Evolutionary conservation across 2,113 vertebrate species (phyloP).

Genomic region (Phylloscopus trochilus): DNA sequence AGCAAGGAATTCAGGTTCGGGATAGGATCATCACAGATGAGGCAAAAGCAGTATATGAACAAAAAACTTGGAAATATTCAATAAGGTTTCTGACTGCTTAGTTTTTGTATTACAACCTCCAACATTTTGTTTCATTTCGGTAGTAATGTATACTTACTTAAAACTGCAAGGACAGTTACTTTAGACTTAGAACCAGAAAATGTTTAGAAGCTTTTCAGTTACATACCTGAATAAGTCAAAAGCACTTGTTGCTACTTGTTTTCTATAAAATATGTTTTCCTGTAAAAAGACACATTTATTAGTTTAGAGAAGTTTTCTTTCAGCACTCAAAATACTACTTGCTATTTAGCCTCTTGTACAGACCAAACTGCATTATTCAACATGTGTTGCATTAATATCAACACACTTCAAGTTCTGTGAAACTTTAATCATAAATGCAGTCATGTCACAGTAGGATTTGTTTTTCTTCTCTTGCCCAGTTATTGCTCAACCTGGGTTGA

Average conservation of each 20-base stretch:
- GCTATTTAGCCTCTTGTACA: background rate
- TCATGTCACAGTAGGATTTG: background rate
- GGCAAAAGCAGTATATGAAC: background rate
- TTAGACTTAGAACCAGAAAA: background rate
- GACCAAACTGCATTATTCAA: background rate
- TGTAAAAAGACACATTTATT: background rate
- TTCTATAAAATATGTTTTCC: background rate
- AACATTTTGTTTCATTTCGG: background rate
- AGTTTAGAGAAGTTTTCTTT: background rate
- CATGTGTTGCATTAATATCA: background rate
- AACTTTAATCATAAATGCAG: background rate
- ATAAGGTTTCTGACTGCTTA: background rate
- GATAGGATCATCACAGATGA: conserved; percentile 74
- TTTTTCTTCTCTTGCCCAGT: background rate
- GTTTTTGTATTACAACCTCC: background rate
- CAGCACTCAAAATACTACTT: background rate
- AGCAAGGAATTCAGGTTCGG: conserved; percentile 75
- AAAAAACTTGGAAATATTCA: background rate
- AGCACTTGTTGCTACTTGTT: background rate
- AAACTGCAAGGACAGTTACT: background rate
- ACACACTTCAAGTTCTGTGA: background rate
- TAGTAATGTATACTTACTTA: background rate
- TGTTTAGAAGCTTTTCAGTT: background rate
- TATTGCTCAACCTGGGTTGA: background rate
- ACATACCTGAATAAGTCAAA: background rate